A percentile compares a stretch with the other conserved stretches of the same genome.
Conservation (phyloP, 2,113 vertebrate genomes). For the Syngnathus scovelli region DNA sequence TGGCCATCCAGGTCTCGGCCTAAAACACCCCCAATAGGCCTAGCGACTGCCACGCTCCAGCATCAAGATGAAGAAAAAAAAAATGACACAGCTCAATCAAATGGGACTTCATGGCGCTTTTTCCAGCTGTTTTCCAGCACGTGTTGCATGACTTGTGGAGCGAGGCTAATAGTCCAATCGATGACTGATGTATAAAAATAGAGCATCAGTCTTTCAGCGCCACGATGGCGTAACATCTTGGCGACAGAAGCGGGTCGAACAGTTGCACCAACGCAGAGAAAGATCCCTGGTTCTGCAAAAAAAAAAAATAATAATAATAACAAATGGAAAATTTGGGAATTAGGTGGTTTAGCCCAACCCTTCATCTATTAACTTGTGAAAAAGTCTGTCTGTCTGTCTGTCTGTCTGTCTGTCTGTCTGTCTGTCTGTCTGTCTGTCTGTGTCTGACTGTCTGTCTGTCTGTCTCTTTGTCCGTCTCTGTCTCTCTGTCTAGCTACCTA, state of each 20-base stretch:
- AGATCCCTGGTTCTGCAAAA: slow-evolving; percentile 73
- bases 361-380: background rate
- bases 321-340: background rate
- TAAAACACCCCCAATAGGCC: slow-evolving; percentile 33
- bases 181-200: background rate
- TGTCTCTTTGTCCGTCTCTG: too few relatives aligned
- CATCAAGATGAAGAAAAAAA: slow-evolving; percentile 30
- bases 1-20: slow-evolving; percentile 2
- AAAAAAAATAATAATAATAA: too few relatives aligned
- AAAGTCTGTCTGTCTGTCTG: background rate
- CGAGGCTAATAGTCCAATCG: background rate
- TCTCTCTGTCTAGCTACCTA: too few relatives aligned
- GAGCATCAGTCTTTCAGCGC: slow-evolving; percentile 71
- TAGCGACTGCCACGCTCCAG: slow-evolving; percentile 22
- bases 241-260: slow-evolving; percentile 92
- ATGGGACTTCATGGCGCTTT: slow-evolving; percentile 10
- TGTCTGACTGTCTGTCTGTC: too few relatives aligned
- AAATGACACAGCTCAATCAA: slow-evolving; percentile 32
- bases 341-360: background rate
- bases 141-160: background rate
- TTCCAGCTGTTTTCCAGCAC: slow-evolving; percentile 37
- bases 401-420: too few relatives aligned
- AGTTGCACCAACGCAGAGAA: slow-evolving; percentile 88
- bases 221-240: slow-evolving; percentile 87
- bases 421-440: too few relatives aligned